These are phyloP conservation scores for Sinopyrophorus schimmeli DNA, from an alignment of 2,888 invertebrate species.

Conservation along the genomic window DNA sequence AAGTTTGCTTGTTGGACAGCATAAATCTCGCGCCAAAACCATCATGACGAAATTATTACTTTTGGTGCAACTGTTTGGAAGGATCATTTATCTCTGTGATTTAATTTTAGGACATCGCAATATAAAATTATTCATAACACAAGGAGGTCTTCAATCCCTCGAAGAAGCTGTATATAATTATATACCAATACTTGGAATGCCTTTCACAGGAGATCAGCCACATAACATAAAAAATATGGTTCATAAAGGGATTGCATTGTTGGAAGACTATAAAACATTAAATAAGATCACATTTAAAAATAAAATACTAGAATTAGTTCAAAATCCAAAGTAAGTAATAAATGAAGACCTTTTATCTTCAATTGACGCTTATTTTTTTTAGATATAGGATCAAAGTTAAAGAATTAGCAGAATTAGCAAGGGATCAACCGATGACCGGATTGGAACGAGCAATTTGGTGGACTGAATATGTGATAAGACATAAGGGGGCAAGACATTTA, in stretches of 20 bases:
- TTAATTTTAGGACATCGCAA: constrained; percentile 51
- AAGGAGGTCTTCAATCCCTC: no score
- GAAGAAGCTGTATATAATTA: constrained; percentile 54
- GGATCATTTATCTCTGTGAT: no score
- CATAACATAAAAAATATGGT: constrained; percentile 42
- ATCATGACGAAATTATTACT: no score
- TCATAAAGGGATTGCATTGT: constrained; percentile 44
- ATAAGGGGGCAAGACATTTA: constrained; percentile 37
- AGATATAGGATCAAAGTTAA: constrained; percentile 38
- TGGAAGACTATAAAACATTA: constrained; percentile 44
- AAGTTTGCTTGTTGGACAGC: no score
- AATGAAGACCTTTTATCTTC: background rate
- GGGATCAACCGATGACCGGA: constrained; percentile 41
- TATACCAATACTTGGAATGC: constrained; percentile 54
- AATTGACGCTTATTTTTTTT: constrained; percentile 20
- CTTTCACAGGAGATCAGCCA: constrained; percentile 54
- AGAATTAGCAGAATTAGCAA: constrained; percentile 29
- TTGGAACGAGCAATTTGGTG: constrained; percentile 43
- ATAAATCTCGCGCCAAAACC: no score
- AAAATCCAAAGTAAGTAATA: constrained; percentile 28
- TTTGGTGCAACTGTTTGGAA: no score
- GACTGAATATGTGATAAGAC: constrained; percentile 45
- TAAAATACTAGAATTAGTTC: constrained; percentile 38
- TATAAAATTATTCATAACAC: constrained; percentile 55
- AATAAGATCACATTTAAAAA: constrained; percentile 41